Evolutionary conservation across 2,113 vertebrate genomes (phyloP), one percentile per base, ranked within the genome.

Genomic region (Oncorhynchus masou): DNA sequence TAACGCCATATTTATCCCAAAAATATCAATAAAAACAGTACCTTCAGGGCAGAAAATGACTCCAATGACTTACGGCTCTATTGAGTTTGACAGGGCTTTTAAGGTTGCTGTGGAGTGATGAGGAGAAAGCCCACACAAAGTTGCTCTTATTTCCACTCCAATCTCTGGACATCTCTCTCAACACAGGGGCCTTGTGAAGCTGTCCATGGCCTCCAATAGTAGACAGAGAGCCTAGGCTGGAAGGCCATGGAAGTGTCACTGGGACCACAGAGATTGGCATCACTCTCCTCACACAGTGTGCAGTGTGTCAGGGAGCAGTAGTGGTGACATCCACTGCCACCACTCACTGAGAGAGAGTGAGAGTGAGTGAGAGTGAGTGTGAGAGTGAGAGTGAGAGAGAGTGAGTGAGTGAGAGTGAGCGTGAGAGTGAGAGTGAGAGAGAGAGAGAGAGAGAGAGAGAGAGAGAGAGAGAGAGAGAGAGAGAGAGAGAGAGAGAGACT

Each of bases 41-140:
- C 25, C 4, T 15, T 67, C 65, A n/a, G 22, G 25, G 25, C 65
- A 27, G 8, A 16, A 67, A 12, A 2, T 22, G 65, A 29, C n/a
- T 45, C 39, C 9, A 45, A 16, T 29, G 57, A 62, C 27, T 20
- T 59, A 51, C 19, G 51, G 70, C 48, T 57, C 24, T 59, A 22
- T 57, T n/a, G 60, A 22, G 59, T 51, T 60, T 29, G 29, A 45
- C 71, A n/a, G n/a, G 39, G 72, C 31, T 66, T 74, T 74, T 74
- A 48, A 64, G 60, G 31, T n/a, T 60, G 60, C 20, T 45, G 59
- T 65, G 34, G 57, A 74, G 31, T 65, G 60, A 74, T 64, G 39
- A 45, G 9, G 39, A 59, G 31, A 54, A 54, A 19, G 12, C 51
- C 51, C 39, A 45, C 9, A 45, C 39, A 45, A 45, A 16, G 51